phyloP scores from a whole-genome alignment of 2,888 invertebrate genomes.

The Idaea aversata region DNA sequence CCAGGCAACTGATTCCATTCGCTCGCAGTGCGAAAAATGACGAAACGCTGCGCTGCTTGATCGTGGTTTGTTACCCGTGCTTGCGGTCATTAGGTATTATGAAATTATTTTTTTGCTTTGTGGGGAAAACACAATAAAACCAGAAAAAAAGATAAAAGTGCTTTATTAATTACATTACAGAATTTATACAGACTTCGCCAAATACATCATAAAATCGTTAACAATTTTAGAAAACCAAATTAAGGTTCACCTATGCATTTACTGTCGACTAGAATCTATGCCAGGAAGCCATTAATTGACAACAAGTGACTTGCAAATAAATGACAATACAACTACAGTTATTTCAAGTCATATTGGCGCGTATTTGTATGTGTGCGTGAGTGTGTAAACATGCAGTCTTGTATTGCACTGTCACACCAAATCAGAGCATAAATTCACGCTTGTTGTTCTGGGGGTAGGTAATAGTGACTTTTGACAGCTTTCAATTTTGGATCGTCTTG shows the following conservation, averaged over 20 bases:
- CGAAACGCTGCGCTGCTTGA: too few species aligned
- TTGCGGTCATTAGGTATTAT: too few species aligned
- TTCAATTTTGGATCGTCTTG: too few species aligned
- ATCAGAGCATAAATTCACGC: too few species aligned
- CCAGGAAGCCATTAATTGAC: slow-evolving; percentile 37
- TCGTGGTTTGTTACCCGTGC: too few species aligned
- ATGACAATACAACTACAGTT: not conserved
- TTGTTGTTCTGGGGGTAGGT: too few species aligned
- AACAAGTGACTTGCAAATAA: slow-evolving; percentile 8
- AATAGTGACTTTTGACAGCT: too few species aligned
- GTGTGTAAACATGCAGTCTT: too few species aligned
- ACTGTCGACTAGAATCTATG: slow-evolving; percentile 35
- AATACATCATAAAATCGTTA: slow-evolving; percentile 69
- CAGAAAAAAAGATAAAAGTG: slow-evolving; percentile 64
- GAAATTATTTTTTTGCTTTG: not conserved
- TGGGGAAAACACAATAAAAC: slow-evolving; percentile 35
- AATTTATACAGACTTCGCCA: slow-evolving; percentile 71
- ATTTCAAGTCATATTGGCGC: slow-evolving; percentile 9
- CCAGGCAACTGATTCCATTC: too few species aligned
- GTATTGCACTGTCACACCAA: too few species aligned
- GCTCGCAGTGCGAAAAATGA: too few species aligned
- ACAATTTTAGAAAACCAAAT: slow-evolving; percentile 59
- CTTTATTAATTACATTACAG: slow-evolving; percentile 73
- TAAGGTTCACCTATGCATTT: slow-evolving; percentile 42
- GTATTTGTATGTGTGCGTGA: too few species aligned